phyloP scores from a whole-genome alignment of 2,797 vertebrate genomes.

The Potorous gilbertii region DNA sequence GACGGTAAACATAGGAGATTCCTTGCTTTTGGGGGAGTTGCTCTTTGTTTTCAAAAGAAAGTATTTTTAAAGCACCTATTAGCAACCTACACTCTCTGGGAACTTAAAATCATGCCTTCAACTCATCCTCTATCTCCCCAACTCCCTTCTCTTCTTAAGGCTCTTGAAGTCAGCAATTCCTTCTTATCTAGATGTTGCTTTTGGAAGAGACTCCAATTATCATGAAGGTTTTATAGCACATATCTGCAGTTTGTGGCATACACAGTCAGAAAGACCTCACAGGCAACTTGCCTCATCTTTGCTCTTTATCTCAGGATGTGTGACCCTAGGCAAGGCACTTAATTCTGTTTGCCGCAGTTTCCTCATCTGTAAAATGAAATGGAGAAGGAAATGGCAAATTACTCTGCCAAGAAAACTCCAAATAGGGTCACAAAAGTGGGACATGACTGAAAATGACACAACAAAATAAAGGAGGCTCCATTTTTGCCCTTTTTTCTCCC shows the following conservation, averaged over 20 bases:
- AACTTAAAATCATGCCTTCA: neutral
- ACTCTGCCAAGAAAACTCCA: neutral
- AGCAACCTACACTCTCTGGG: conserved; percentile 52
- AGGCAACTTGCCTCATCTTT: too few species aligned
- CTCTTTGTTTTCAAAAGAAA: conserved; percentile 53
- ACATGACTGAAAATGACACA: neutral
- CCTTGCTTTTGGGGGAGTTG: conserved; percentile 69
- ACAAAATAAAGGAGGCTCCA: neutral
- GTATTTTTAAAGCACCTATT: conserved; percentile 75
- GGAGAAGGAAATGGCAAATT: neutral
- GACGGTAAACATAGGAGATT: conserved; percentile 46
- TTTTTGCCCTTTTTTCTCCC: neutral
- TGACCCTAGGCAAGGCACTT: neutral
- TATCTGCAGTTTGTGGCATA: conserved; percentile 15
- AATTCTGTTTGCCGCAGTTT: neutral
- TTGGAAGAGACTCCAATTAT: conserved; percentile 74
- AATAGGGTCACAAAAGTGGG: neutral
- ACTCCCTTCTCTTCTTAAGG: conserved; percentile 77
- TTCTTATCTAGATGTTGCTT: conserved; percentile 71
- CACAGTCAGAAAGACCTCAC: neutral
- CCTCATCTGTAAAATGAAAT: neutral
- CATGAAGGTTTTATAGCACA: conserved; percentile 67
- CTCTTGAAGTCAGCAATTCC: conserved; percentile 71
- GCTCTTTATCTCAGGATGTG: too few species aligned
- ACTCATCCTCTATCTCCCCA: conserved; percentile 53